Percentiles rank a stretch among this genome's conserved stretches.
These are phyloP conservation scores for Ophthalmolycus amberensis DNA, from an alignment of 2,113 vertebrate genomes.

Conservation along the genomic window DNA sequence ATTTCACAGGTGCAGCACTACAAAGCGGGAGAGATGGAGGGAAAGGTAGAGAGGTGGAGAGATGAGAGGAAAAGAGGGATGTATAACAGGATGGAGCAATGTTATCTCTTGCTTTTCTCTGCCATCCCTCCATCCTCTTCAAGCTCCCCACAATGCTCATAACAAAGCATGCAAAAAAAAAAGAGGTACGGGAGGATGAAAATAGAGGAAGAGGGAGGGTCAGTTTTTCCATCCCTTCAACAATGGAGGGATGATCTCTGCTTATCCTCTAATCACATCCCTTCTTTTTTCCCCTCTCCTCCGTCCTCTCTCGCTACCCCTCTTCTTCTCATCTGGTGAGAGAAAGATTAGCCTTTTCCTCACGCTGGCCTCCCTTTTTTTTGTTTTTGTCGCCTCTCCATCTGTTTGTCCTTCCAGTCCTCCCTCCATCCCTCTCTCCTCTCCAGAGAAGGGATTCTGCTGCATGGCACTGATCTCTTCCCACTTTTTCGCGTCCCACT, in stretches of 20 bases:
- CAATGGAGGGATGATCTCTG: constrained; percentile 79
- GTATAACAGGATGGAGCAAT: constrained; percentile 70
- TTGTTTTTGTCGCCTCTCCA: constrained; percentile 63
- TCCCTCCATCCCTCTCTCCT: constrained; percentile 58
- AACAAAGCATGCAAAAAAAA: constrained; percentile 60
- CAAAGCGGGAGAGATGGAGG: constrained; percentile 55
- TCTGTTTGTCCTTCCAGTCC: constrained; percentile 70
- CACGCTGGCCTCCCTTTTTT: constrained; percentile 50
- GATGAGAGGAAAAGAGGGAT: constrained; percentile 68
- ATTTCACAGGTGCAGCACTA: constrained; percentile 78
- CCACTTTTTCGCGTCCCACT: constrained; percentile 31
- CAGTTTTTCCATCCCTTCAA: constrained; percentile 69
- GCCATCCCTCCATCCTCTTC: constrained; percentile 72
- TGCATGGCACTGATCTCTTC: constrained; percentile 37
- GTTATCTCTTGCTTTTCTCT: constrained; percentile 63
- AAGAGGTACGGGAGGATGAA: constrained; percentile 47
- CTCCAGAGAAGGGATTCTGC: constrained; percentile 70
- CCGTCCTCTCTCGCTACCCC: constrained; percentile 52
- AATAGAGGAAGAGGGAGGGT: constrained; percentile 73
- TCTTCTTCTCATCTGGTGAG: constrained; percentile 59
- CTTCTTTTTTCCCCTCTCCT: constrained; percentile 65
- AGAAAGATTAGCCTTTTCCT: constrained; percentile 58
- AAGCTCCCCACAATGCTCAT: constrained; percentile 64
- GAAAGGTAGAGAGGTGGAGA: constrained; percentile 53
- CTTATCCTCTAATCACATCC: constrained; percentile 78